A percentile compares a stretch with the other conserved stretches of the same genome.
These are phyloP conservation scores for Chloroceryle amazona DNA, from an alignment of 2,797 vertebrate species.

Conservation along the genomic window DNA sequence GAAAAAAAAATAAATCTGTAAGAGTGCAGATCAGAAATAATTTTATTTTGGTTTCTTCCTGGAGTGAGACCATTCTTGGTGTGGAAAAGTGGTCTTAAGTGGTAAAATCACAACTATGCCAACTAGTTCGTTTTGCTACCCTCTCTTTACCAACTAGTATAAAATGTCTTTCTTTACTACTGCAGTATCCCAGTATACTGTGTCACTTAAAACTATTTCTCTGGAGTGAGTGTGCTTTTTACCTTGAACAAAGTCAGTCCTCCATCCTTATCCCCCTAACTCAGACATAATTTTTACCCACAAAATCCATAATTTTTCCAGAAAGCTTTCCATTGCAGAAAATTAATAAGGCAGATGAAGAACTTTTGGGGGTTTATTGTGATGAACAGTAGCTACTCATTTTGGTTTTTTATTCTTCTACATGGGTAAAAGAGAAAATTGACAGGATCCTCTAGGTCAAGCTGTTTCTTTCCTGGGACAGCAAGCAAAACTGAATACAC, in stretches of 20 bases:
- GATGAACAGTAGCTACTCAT: not conserved
- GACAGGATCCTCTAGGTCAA: not conserved
- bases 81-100: not conserved
- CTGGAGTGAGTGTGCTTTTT: not conserved
- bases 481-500: not conserved
- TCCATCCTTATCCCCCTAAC: not conserved
- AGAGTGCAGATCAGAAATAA: not conserved
- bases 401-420: accelerated
- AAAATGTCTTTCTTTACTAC: not conserved
- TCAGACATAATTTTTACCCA: not conserved
- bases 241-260: not conserved
- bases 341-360: no score
- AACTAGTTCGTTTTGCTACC: not conserved
- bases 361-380: no score
- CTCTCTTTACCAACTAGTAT: not conserved
- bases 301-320: not conserved
- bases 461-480: not conserved
- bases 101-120: not conserved
- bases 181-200: not conserved
- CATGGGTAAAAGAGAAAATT: not conserved
- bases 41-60: not conserved
- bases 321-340: not conserved
- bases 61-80: not conserved
- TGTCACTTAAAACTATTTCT: not conserved
- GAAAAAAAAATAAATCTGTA: not conserved